Evolutionary conservation across 53 echinoderm and acorn worm species (phyloP), one percentile per base, ranked within the genome.

Genomic region (Arbacia lixula): DNA sequence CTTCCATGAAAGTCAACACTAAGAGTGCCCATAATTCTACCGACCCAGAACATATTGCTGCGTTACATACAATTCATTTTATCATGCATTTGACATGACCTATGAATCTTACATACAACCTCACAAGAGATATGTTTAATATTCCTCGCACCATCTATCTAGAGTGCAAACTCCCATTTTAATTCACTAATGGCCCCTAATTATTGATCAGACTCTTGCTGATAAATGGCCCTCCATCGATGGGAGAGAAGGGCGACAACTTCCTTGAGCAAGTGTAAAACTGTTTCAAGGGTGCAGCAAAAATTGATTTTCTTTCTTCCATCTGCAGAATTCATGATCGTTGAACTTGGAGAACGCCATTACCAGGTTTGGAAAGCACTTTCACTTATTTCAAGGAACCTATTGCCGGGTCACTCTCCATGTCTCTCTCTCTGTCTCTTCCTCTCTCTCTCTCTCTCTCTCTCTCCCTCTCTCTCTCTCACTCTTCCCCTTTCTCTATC

Each of bases 141-240:
- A n/a, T n/a, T n/a, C n/a, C n/a, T n/a, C n/a, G n/a, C n/a, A n/a
- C n/a, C n/a, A n/a, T n/a, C n/a, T n/a, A n/a, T n/a, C n/a, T n/a
- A n/a, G n/a, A n/a, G n/a, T n/a, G n/a, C n/a, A n/a, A n/a, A n/a
- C n/a, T n/a, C n/a, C n/a, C n/a, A n/a, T n/a, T n/a, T 74, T 74
- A 74, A 74, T 74, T 74, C 53, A 74, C 74, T 74, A 53, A 74
- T 74, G 74, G 74, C 74, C 74, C 74, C 74, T 51, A 53, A 74
- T 74, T 74, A 74, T 74, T 74, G 74, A 74, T 74, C 69, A 39
- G 43, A 69, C 40, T 69, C 69, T 69, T 69, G 69, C 69, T 69
- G 46, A 43, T 69, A 69, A 69, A 69, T 43, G 40, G 42, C 69
- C 27, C 69, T 43, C 29, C 27, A 12, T 12, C 12, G 43, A 6